Conservation (phyloP, 1,140 invertebrate species). For the Ruditapes philippinarum region DNA sequence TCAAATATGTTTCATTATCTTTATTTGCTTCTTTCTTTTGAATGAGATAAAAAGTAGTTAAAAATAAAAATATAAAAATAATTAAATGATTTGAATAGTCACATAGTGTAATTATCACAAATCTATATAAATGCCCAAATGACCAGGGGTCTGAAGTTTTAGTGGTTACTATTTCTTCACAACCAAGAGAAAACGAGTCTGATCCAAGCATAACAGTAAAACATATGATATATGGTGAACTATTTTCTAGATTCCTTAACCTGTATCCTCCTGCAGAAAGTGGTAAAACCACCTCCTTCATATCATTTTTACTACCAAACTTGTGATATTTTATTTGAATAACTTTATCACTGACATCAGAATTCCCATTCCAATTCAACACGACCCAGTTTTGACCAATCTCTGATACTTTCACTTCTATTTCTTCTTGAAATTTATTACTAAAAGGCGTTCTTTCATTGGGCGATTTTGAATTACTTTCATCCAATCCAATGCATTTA, state of each 20-base stretch:
- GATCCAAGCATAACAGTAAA: not conserved
- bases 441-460: constrained; percentile 4
- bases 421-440: not conserved
- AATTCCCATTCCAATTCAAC: constrained; percentile 6
- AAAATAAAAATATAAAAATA: not conserved
- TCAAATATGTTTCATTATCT: not conserved
- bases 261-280: constrained; percentile 4
- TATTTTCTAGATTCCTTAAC: not conserved
- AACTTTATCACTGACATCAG: not conserved
- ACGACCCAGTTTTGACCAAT: not conserved
- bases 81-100: not conserved
- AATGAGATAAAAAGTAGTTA: not conserved
- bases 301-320: constrained; percentile 10
- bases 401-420: constrained; percentile 13
- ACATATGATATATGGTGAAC: constrained; percentile 32
- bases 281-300: constrained; percentile 7
- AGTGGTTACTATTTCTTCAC: constrained; percentile 28
- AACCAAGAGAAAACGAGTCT: not conserved
- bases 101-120: not conserved
- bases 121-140: not conserved
- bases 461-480: not conserved
- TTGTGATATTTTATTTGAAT: constrained; percentile 21
- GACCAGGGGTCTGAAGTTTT: not conserved
- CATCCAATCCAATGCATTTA: constrained; percentile 32
- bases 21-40: not conserved